Base-by-base conservation (phyloP, 2,888 invertebrate genomes). In the Lissonota sp. region DNA sequence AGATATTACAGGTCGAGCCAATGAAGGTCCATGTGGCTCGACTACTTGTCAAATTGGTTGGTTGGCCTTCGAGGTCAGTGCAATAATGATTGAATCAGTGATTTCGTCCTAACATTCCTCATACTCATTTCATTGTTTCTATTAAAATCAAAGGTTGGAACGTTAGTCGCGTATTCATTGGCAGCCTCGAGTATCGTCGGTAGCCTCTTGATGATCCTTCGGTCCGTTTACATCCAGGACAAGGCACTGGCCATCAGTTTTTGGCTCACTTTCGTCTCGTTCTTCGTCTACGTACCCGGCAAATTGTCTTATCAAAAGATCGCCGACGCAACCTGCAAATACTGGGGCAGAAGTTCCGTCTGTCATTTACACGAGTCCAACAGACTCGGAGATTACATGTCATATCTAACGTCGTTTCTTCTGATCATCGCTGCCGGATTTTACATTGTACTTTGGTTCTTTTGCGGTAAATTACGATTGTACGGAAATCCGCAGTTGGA, bases 301-400 rank as follows among this genome's bases (percentile, higher is more conserved):
- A 95, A 95, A 84, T 91, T 96, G 49, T 90, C 95, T 16, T 96
- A 96, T 86, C 94, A 95, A 64, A 88, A 92, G 6, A 93, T 96
- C 14, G 94, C 95, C 49, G 92, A 92, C 69, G 80, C 87, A 49
- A 93, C 93, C 1, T 94, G 94, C 75, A 90, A 92, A 51, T 93
- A 93, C 63, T 93, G 93, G 93, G 93, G 93, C 5, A 88, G 88
- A 37, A 90, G 93, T 70, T 86, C 87, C 0, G 88, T 89, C 0
- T 94, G 94, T 66, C 91, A 92, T 73, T 89, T 94, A 4, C 92
- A 94, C n/a, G 91, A 93, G 76, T 91, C 93, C 0, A 91, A 91
- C 0, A 88, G 89, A 5, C 93, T 94, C 80, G 94, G 93, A 46
- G 90, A 93, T 77, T 93, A 93, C 49, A 67, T 94, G 39, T 93